These are phyloP conservation scores for Trichogramma pretiosum DNA, from an alignment of 1,140 invertebrate species.

Conservation along the genomic window DNA sequence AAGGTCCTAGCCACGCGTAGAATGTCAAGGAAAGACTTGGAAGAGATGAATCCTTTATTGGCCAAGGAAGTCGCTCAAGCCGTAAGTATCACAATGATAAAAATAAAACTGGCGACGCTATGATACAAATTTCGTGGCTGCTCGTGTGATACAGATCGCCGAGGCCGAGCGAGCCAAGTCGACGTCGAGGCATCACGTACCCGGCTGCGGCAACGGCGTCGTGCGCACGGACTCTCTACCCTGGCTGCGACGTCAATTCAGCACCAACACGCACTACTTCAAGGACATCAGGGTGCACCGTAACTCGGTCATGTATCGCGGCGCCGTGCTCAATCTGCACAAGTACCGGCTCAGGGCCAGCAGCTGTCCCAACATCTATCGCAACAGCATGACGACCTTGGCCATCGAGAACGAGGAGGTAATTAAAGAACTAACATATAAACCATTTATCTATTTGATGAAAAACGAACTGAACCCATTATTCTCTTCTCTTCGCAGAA, in stretches of 20 bases:
- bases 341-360: constrained; percentile 75
- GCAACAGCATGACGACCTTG: constrained; percentile 80
- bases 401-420: constrained; percentile 67
- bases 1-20: constrained; percentile 24
- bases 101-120: no score
- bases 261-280: constrained; percentile 58
- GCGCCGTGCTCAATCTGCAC: constrained; percentile 70
- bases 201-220: constrained; percentile 13
- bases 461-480: not conserved
- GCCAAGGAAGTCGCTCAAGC: constrained; percentile 24
- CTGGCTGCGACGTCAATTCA: constrained; percentile 54
- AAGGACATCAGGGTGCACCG: constrained; percentile 67
- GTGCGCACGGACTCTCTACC: constrained; percentile 36
- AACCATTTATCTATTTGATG: constrained; percentile 28
- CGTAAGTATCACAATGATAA: constrained; percentile 17
- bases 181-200: constrained; percentile 24
- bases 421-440: not conserved
- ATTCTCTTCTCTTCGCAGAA: constrained; percentile 45
- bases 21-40: constrained; percentile 30
- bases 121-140: no score
- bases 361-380: constrained; percentile 82
- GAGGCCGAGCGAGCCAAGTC: constrained; percentile 27
- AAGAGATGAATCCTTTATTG: constrained; percentile 29
- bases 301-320: constrained; percentile 74
- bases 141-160: constrained; percentile 15